Conservation (phyloP, 2,113 vertebrate species). For the Propithecus coquereli region DNA sequence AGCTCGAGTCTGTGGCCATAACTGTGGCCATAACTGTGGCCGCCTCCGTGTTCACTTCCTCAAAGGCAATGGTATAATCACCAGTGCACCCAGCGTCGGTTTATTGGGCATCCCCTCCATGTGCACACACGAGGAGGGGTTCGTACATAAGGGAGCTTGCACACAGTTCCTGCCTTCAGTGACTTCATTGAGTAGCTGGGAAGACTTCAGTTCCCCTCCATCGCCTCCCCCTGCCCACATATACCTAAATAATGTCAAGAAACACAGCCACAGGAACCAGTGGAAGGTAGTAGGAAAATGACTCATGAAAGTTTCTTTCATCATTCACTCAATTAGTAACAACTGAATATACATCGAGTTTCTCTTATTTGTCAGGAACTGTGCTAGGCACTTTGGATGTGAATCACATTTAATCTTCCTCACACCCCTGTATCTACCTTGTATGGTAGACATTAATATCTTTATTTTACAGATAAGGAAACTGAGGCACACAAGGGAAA, state of each 20-base stretch:
- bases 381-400: background rate
- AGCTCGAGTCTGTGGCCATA: background rate
- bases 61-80: background rate
- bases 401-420: background rate
- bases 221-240: too few species aligned
- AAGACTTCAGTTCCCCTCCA: background rate
- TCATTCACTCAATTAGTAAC: background rate
- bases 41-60: background rate
- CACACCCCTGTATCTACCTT: background rate
- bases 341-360: background rate
- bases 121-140: rapidly evolving
- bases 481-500: background rate
- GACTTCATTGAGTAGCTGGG: background rate
- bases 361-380: background rate
- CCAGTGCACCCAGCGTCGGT: too few species aligned
- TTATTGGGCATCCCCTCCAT: background rate
- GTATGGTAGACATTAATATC: background rate
- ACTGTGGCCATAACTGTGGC: background rate
- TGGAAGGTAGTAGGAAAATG: background rate
- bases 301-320: background rate
- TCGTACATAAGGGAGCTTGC: background rate
- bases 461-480: background rate
- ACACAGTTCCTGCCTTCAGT: background rate
- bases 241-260: background rate
- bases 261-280: background rate